phyloP scores from a whole-genome alignment of 2,888 invertebrate species.

The Pseudanteris insignis region DNA sequence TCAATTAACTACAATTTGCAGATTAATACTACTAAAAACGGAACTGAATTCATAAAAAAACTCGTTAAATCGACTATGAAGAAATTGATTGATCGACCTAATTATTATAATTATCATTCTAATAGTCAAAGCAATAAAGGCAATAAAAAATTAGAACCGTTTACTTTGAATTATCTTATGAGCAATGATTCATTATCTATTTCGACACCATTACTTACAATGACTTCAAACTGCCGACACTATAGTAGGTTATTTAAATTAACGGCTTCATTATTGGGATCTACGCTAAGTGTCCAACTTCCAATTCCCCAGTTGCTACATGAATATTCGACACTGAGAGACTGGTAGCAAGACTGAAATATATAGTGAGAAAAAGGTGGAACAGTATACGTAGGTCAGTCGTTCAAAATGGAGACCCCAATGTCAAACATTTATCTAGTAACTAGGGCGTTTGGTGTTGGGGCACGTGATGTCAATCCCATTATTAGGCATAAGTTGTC shows the following conservation, averaged over 20 bases:
- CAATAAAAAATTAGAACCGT: slow-evolving; percentile 31
- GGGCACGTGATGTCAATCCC: too few species aligned
- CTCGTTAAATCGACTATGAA: slow-evolving; percentile 36
- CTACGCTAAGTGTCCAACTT: too few species aligned
- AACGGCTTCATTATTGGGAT: too few species aligned
- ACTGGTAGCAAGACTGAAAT: too few species aligned
- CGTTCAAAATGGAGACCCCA: too few species aligned
- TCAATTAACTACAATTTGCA: not conserved
- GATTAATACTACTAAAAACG: slow-evolving; percentile 32
- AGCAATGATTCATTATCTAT: slow-evolving; percentile 33
- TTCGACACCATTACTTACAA: slow-evolving; percentile 30
- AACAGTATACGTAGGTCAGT: too few species aligned
- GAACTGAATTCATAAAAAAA: slow-evolving; percentile 36
- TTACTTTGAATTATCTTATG: slow-evolving; percentile 37
- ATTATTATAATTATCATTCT: slow-evolving; percentile 31
- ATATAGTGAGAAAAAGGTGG: too few species aligned
- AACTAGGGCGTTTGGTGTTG: too few species aligned
- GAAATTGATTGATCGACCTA: slow-evolving; percentile 39
- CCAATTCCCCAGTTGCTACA: too few species aligned
- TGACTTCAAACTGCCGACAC: slow-evolving; percentile 42
- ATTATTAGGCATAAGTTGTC: too few species aligned
- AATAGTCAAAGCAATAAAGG: slow-evolving; percentile 23
- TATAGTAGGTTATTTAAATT: slow-evolving; percentile 29
- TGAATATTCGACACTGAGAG: too few species aligned
- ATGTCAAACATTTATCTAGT: too few species aligned